phyloP scores from a whole-genome alignment of 2,888 invertebrate species.

The Tiliacea citrago region DNA sequence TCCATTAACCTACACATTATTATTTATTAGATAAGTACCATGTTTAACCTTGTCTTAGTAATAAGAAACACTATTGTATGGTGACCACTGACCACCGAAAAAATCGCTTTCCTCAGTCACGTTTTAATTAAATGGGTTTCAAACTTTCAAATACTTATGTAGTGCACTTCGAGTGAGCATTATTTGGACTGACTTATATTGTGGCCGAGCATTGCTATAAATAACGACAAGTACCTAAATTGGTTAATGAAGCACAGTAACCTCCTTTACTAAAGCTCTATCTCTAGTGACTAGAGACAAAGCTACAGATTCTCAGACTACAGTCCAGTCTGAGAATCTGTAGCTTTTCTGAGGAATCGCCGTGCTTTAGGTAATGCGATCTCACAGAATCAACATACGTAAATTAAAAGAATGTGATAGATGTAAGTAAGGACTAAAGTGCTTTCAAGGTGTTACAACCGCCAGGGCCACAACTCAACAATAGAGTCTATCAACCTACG shows the following conservation, averaged over 20 bases:
- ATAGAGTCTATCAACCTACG: conserved; percentile 20
- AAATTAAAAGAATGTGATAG: not conserved
- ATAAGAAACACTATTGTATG: conserved; percentile 31
- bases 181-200: conserved; percentile 7
- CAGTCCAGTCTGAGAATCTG: no score
- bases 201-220: not conserved
- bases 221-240: conserved; percentile 12
- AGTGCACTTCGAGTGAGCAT: not conserved
- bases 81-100: conserved; percentile 22
- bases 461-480: conserved; percentile 24
- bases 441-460: not conserved
- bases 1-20: conserved; percentile 15
- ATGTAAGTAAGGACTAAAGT: not conserved
- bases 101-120: conserved; percentile 20
- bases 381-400: not conserved
- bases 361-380: not conserved
- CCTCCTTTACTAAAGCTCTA: not conserved
- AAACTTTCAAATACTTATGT: not conserved
- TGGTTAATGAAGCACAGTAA: conserved; percentile 12
- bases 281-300: no score
- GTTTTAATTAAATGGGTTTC: conserved; percentile 25
- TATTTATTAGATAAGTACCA: conserved; percentile 36
- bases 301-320: no score
- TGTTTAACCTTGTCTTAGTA: conserved; percentile 52
- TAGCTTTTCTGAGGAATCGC: not conserved